Conservation (phyloP, 2,888 invertebrate genomes). For the Eilema griseolum region DNA sequence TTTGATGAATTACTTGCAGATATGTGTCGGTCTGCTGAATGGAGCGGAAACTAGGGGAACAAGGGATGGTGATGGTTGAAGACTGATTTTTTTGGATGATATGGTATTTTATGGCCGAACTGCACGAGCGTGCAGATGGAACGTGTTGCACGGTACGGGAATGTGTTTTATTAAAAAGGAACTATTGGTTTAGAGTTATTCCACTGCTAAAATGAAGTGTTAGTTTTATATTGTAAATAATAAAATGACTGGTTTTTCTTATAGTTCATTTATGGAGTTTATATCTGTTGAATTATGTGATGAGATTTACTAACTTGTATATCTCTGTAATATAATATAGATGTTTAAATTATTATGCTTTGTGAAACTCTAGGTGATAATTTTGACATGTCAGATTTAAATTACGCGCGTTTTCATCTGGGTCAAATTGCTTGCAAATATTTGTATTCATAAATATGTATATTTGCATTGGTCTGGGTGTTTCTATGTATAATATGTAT, state of each 20-base stretch:
- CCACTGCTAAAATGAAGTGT: slow-evolving; percentile 29
- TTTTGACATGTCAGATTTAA: not conserved
- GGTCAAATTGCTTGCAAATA: not conserved
- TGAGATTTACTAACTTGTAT: slow-evolving; percentile 6
- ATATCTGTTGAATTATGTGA: slow-evolving; percentile 16
- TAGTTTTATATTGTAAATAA: slow-evolving; percentile 34
- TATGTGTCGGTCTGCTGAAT: slow-evolving; percentile 89
- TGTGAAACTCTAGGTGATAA: not conserved
- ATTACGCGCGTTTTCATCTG: not conserved
- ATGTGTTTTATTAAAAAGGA: slow-evolving; percentile 17
- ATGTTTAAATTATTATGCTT: slow-evolving; percentile 14
- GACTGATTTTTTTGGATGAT: slow-evolving; percentile 56
- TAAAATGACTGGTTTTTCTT: slow-evolving; percentile 25
- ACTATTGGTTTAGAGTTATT: slow-evolving; percentile 31
- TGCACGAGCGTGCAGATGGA: slow-evolving; percentile 10
- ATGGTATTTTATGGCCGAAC: slow-evolving; percentile 27
- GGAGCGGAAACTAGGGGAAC: slow-evolving; percentile 79
- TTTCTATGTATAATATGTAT: too few relatives aligned
- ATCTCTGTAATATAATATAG: slow-evolving; percentile 17
- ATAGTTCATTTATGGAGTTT: slow-evolving; percentile 12
- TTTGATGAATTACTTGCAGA: slow-evolving; percentile 92
- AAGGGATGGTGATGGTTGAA: slow-evolving; percentile 49
- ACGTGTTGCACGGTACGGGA: slow-evolving; percentile 6
- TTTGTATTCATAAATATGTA: too few relatives aligned
- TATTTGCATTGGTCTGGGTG: too few relatives aligned